A percentile compares a stretch with the other conserved stretches of the same genome.
Conservation (phyloP, 2,888 invertebrate genomes). For the Phlogophora meticulosa region DNA sequence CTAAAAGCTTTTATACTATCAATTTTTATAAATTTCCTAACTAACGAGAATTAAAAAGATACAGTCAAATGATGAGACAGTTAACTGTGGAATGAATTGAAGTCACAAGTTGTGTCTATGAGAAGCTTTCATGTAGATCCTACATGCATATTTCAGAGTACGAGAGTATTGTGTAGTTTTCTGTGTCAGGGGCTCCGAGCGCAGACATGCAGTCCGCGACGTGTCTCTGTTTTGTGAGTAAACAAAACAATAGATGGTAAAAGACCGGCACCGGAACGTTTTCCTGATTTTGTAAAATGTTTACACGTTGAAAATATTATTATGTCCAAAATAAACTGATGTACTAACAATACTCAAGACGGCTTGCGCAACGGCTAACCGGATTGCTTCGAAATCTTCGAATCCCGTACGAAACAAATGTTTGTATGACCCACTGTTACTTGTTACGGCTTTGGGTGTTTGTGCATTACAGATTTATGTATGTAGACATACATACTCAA, state of each 20-base stretch:
- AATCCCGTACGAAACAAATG: constrained; percentile 37
- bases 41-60: neutral
- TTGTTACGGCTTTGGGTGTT: constrained; percentile 43
- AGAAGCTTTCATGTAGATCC: no score
- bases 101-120: neutral
- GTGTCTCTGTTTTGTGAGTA: constrained; percentile 16
- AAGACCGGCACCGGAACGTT: neutral
- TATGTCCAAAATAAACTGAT: neutral
- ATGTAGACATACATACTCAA: neutral
- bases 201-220: constrained; percentile 3
- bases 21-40: neutral
- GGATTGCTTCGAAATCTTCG: constrained; percentile 8
- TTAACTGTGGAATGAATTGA: neutral
- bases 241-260: constrained; percentile 10
- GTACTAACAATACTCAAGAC: neutral
- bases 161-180: constrained; percentile 10
- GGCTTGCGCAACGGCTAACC: constrained; percentile 21
- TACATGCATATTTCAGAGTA: neutral
- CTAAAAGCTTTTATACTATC: neutral
- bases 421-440: constrained; percentile 43
- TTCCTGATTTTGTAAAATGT: constrained; percentile 4
- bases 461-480: constrained; percentile 25
- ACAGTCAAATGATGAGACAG: neutral
- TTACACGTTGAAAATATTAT: neutral
- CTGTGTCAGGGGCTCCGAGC: constrained; percentile 9